These are phyloP conservation scores for Leucania comma DNA, from an alignment of 2,888 invertebrate genomes.

Conservation along the genomic window DNA sequence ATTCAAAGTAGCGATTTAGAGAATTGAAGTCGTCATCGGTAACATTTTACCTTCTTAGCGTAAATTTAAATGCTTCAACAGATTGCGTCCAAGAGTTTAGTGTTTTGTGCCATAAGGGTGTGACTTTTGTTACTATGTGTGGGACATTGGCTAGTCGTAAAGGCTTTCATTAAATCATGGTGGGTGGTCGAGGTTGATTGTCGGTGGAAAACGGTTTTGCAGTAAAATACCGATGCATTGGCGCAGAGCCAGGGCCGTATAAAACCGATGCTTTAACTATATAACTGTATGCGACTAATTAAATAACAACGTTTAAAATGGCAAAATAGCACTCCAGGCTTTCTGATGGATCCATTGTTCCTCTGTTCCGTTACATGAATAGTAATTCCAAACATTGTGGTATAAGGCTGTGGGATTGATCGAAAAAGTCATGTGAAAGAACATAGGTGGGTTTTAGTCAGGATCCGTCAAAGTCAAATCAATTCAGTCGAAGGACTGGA, in stretches of 20 bases:
- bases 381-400: constrained; percentile 12
- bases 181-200: constrained; percentile 61
- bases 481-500: no score
- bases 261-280: constrained; percentile 27
- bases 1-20: constrained; percentile 26
- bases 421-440: no score
- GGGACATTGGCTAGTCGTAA: constrained; percentile 48
- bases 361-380: constrained; percentile 12
- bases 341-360: constrained; percentile 19
- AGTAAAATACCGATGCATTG: constrained; percentile 67
- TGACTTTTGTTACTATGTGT: constrained; percentile 40
- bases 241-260: constrained; percentile 61
- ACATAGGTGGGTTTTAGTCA: no score
- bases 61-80: constrained; percentile 8
- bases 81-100: constrained; percentile 7
- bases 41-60: background rate
- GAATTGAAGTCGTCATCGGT: constrained; percentile 9
- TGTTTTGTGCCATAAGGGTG: constrained; percentile 14
- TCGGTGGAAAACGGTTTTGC: constrained; percentile 65
- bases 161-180: constrained; percentile 57
- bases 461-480: no score
- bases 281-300: constrained; percentile 42
- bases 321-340: constrained; percentile 3
- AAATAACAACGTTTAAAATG: constrained; percentile 23
- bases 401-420: no score